Evolutionary conservation across 2,888 invertebrate genomes (phyloP).

Genomic region (Girardia tigrina): DNA sequence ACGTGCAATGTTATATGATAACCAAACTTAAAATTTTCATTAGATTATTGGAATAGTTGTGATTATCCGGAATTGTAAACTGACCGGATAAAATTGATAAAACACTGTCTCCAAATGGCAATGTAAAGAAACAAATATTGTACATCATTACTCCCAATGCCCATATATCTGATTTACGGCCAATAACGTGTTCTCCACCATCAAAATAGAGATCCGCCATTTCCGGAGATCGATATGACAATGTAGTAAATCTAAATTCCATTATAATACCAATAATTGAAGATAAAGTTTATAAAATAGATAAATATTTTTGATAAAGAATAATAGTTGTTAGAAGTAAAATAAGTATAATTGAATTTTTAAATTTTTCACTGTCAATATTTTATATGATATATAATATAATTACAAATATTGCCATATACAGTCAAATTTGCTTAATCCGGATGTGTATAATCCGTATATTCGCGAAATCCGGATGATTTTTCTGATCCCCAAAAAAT

Average conservation of each 20-base stretch:
- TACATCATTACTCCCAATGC: constrained; percentile 69
- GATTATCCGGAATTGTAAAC: constrained; percentile 68
- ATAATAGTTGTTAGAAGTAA: too few species aligned
- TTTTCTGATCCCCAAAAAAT: too few species aligned
- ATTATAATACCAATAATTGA: not conserved
- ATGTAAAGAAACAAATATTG: constrained; percentile 70
- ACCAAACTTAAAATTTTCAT: not conserved
- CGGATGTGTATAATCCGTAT: too few species aligned
- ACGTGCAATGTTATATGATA: not conserved
- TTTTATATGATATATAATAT: too few species aligned
- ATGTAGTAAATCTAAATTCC: constrained; percentile 61
- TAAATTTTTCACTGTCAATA: too few species aligned
- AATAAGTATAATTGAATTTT: too few species aligned
- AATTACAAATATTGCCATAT: too few species aligned
- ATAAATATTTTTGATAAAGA: too few species aligned
- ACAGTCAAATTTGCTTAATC: too few species aligned
- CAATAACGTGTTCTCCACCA: constrained; percentile 62
- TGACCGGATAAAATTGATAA: constrained; percentile 76
- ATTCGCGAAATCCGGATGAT: too few species aligned
- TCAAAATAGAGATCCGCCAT: constrained; percentile 79
- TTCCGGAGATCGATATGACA: constrained; percentile 75
- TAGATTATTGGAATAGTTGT: constrained; percentile 53
- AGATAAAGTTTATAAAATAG: not conserved
- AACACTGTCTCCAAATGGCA: constrained; percentile 81
- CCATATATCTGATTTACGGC: constrained; percentile 77